Evolutionary conservation across 92 coral and sea anemone species (phyloP).

Genomic region (Nematostella vectensis): DNA sequence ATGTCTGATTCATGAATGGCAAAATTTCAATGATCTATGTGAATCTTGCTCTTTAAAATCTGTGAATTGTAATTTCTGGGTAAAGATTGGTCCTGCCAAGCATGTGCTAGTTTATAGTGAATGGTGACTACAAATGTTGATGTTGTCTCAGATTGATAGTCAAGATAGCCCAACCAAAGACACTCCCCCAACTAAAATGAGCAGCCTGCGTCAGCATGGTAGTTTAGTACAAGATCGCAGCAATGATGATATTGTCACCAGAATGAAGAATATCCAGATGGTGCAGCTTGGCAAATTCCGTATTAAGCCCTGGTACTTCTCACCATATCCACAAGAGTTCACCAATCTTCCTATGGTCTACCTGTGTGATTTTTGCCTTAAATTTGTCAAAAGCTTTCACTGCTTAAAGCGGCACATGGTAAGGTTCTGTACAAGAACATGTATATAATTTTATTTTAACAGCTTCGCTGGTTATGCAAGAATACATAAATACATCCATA

Average conservation of each 20-base stretch:
- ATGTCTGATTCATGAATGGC: no score
- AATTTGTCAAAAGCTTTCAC: slow-evolving; percentile 91
- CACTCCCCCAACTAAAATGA: slow-evolving; percentile 80
- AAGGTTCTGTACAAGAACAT: no score
- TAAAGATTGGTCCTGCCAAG: no score
- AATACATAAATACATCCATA: no score
- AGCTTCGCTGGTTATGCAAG: no score
- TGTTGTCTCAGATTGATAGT: slow-evolving; percentile 65
- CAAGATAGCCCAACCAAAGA: slow-evolving; percentile 90
- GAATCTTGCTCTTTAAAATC: no score
- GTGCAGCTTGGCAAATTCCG: slow-evolving; percentile 85
- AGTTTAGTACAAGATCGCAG: slow-evolving; percentile 99
- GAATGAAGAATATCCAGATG: slow-evolving; percentile 94
- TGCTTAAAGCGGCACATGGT: slow-evolving; percentile 97
- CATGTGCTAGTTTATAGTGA: no score
- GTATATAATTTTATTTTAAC: neutral
- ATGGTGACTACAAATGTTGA: no score
- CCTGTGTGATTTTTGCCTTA: slow-evolving; percentile 93
- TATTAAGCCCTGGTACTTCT: slow-evolving; percentile 95
- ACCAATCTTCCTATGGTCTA: slow-evolving; percentile 73
- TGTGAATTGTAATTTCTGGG: no score
- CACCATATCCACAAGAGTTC: slow-evolving; percentile 96
- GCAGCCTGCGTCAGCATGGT: slow-evolving; percentile 67
- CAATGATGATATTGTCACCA: slow-evolving; percentile 93
- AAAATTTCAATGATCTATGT: no score